A percentile compares a stretch with the other conserved stretches of the same genome.
These are phyloP conservation scores for Sebastes alutus DNA, from an alignment of 2,797 vertebrate genomes.

Conservation along the genomic window DNA sequence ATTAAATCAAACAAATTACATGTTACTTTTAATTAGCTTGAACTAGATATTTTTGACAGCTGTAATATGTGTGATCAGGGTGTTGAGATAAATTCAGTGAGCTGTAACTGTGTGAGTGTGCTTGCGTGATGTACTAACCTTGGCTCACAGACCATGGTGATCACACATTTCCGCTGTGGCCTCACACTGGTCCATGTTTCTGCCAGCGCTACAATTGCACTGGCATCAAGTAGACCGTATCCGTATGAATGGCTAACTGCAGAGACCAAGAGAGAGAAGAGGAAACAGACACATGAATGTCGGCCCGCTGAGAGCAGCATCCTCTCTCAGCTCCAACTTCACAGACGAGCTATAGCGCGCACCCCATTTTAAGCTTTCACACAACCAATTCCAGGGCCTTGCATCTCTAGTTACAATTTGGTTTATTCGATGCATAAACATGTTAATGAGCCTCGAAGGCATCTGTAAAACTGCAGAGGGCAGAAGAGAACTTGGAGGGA, in stretches of 20 bases:
- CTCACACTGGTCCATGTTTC: conserved; percentile 91
- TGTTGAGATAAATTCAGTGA: neutral
- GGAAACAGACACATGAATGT: conserved; percentile 36
- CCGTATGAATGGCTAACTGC: conserved; percentile 98
- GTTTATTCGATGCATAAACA: conserved; percentile 15
- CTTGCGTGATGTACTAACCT: conserved; percentile 79
- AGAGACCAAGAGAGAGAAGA: conserved; percentile 28
- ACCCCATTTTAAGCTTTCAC: neutral
- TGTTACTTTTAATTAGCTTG: conserved; percentile 13
- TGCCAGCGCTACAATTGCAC: conserved; percentile 90
- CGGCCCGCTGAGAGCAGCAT: conserved; percentile 30
- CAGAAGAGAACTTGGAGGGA: conserved; percentile 7
- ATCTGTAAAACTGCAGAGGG: conserved; percentile 19
- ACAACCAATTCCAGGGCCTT: neutral
- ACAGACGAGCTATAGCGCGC: neutral
- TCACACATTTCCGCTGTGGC: conserved; percentile 91
- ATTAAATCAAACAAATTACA: neutral
- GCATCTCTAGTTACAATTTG: conserved; percentile 2
- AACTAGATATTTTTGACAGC: neutral
- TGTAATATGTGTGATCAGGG: neutral
- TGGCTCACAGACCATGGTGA: conserved; percentile 89
- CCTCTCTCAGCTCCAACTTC: neutral
- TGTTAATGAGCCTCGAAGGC: conserved; percentile 15
- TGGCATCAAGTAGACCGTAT: conserved; percentile 93
- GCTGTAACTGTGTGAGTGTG: neutral